Percentiles rank a stretch among this genome's conserved stretches.
These are phyloP conservation scores for Pachypanchax playfairii DNA, from an alignment of 2,113 vertebrate species.

Conservation along the genomic window DNA sequence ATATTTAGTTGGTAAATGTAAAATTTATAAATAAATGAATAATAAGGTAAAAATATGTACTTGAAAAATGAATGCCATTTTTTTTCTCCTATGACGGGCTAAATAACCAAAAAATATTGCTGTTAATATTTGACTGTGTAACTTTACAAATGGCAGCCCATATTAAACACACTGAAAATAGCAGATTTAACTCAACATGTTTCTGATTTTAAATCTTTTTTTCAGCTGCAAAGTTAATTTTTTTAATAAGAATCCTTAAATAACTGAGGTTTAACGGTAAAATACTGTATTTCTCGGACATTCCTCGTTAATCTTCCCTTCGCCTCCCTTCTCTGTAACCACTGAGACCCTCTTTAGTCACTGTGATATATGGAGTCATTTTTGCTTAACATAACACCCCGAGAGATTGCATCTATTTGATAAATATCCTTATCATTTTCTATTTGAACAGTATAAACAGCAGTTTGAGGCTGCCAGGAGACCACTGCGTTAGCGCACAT, in stretches of 20 bases:
- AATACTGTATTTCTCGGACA: conserved; percentile 6
- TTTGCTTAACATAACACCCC: conserved; percentile 11
- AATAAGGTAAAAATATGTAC: too few species aligned
- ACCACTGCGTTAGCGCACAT: background rate
- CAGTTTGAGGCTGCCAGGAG: conserved; percentile 2
- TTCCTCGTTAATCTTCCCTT: conserved; percentile 32
- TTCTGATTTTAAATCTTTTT: too few species aligned
- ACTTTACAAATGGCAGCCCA: too few species aligned
- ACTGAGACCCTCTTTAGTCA: conserved; percentile 20
- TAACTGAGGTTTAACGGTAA: conserved; percentile 17
- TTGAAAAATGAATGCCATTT: too few species aligned
- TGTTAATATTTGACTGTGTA: too few species aligned
- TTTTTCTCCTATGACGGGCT: too few species aligned
- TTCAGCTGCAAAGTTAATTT: conserved; percentile 2
- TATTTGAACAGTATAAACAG: background rate
- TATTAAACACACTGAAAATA: too few species aligned
- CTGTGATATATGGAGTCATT: conserved; percentile 30
- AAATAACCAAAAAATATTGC: too few species aligned
- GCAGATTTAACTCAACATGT: too few species aligned
- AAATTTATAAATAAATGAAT: too few species aligned
- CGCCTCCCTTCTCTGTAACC: conserved; percentile 5
- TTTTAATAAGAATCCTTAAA: background rate
- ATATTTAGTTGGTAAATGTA: too few species aligned
- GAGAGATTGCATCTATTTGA: conserved; percentile 14
- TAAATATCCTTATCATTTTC: conserved; percentile 6